These are phyloP conservation scores for Synchiropus splendidus DNA, from an alignment of 2,113 vertebrate genomes.

Conservation along the genomic window DNA sequence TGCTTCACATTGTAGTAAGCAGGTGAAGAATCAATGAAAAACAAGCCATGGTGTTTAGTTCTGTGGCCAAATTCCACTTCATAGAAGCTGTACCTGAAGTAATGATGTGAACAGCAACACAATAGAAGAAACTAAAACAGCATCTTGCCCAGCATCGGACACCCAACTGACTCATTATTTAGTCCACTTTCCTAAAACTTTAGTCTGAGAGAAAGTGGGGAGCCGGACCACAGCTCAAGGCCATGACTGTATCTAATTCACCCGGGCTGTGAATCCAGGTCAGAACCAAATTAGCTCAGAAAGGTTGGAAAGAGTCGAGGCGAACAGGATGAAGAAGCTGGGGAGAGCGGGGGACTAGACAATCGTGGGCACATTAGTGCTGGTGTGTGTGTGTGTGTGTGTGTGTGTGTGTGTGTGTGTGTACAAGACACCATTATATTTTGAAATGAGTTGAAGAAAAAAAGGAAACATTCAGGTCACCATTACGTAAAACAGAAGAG, in stretches of 20 bases:
- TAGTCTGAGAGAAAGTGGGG: slow-evolving; percentile 28
- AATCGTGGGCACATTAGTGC: background rate
- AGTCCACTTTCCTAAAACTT: slow-evolving; percentile 22
- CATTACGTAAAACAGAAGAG: too few species aligned
- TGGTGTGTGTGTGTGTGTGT: background rate
- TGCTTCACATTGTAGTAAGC: too few species aligned
- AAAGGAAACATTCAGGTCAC: background rate
- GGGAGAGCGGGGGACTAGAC: slow-evolving; percentile 1
- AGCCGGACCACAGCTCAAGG: slow-evolving; percentile 17
- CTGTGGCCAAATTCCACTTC: too few species aligned
- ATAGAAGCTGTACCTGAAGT: too few species aligned
- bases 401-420: background rate
- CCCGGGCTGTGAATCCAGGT: slow-evolving; percentile 33
- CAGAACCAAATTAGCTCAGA: slow-evolving; percentile 45
- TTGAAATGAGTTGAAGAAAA: background rate
- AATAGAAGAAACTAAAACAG: too few species aligned
- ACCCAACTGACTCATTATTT: slow-evolving; percentile 1
- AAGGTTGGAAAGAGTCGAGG: slow-evolving; percentile 24
- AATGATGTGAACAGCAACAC: too few species aligned
- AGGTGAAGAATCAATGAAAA: too few species aligned
- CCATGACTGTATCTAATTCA: slow-evolving; percentile 15
- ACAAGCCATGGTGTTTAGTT: too few species aligned
- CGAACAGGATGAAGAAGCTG: slow-evolving; percentile 17
- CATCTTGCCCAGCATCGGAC: too few species aligned
- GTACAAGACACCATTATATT: background rate